These are phyloP conservation scores for Corydoras sp. DNA, from an alignment of 2,113 vertebrate species.

Conservation along the genomic window DNA sequence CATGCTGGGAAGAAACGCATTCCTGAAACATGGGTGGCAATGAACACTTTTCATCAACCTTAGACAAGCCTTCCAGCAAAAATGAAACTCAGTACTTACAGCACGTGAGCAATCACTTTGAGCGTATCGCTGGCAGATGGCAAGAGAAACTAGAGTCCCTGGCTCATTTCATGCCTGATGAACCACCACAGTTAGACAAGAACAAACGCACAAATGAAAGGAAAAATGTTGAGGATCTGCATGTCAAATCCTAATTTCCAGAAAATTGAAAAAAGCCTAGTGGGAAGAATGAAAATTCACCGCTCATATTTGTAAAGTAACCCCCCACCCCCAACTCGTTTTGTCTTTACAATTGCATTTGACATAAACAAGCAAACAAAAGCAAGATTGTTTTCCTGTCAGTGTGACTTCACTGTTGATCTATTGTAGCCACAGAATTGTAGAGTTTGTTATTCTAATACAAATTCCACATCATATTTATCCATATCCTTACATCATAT, in stretches of 20 bases:
- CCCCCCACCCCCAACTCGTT: neutral
- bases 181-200: slow-evolving; percentile 37
- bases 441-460: no score
- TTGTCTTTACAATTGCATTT: neutral
- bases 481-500: no score
- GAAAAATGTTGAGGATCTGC: slow-evolving; percentile 10
- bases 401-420: no score
- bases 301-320: neutral
- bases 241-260: neutral
- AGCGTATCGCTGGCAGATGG: slow-evolving; percentile 56
- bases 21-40: neutral
- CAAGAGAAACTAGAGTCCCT: slow-evolving; percentile 53
- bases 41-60: slow-evolving; percentile 16
- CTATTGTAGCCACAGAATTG: no score
- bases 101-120: slow-evolving; percentile 52
- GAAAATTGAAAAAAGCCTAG: neutral
- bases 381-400: no score
- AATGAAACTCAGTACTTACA: slow-evolving; percentile 47
- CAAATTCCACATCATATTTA: no score
- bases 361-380: neutral
- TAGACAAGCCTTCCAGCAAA: slow-evolving; percentile 10
- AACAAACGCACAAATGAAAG: slow-evolving; percentile 40
- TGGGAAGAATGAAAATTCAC: neutral
- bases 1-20: neutral
- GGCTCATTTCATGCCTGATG: slow-evolving; percentile 56